A percentile compares a stretch with the other conserved stretches of the same genome.
Conservation (phyloP, 2,113 vertebrate genomes). For the Panthera tigris region DNA sequence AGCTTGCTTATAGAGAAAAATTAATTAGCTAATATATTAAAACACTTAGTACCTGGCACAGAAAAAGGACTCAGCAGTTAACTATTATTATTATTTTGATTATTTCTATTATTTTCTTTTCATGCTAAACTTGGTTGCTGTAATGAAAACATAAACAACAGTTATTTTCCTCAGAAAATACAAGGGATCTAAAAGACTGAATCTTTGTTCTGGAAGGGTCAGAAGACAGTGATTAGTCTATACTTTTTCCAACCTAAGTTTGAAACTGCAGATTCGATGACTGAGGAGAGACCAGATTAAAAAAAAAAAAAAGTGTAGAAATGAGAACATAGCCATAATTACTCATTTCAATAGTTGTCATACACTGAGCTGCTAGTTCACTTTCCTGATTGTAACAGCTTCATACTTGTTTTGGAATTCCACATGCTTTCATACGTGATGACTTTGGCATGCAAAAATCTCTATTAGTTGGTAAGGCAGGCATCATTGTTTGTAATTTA, state of each 20-base stretch:
- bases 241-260: neutral
- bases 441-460: neutral
- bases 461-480: neutral
- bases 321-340: neutral
- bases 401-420: neutral
- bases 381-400: neutral
- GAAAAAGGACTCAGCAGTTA: neutral
- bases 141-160: neutral
- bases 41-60: neutral
- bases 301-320: neutral
- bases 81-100: neutral
- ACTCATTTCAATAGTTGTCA: neutral
- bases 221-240: neutral
- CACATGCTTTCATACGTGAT: conserved; percentile 1
- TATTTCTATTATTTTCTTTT: neutral
- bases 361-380: neutral
- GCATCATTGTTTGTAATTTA: conserved; percentile 45
- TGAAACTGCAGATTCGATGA: neutral
- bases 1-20: neutral
- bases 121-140: neutral
- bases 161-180: neutral
- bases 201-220: neutral
- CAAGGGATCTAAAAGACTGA: neutral
- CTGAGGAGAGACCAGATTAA: neutral
- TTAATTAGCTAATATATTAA: neutral